Base-by-base conservation (phyloP, 35 echinoderm and acorn worm species). In the Apostichopus japonicus region DNA sequence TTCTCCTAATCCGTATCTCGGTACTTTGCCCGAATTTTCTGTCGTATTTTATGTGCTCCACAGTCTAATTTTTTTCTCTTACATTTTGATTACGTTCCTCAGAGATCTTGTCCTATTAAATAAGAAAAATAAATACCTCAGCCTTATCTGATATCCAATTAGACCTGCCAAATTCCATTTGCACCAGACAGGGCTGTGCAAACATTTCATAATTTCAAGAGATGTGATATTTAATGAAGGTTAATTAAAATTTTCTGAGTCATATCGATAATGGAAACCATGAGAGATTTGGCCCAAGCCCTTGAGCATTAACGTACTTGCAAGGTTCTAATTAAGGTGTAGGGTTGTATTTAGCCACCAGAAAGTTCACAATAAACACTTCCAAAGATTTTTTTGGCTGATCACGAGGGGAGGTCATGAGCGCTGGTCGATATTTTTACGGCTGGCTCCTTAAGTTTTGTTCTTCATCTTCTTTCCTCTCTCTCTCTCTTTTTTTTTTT, bases 201-300 rank as follows among this genome's bases (percentile, higher is more conserved):
- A 89, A 89, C 86, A 89, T 89, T 89, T 89, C 86, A 89, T 89
- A 89, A 89, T 89, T 89, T 89, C 86, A 73, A 89, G 86, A 89
- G 86, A 89, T 89, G 86, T 89, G 86, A 89, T 89, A 89, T 89
- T 89, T 89, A 89, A 89, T 89, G 86, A 89, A 89, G 86, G 86
- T 89, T 89, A 89, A 89, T 89, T 89, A 89, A 89, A 89, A 89
- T 89, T 89, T 89, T 89, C 86, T 89, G 86, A 89, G 86, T 89
- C 86, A 89, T 89, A 73, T 89, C 63, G 86, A 89, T 89, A 89
- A 89, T 89, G 67, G 86, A 89, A 89, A 89, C 86, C 86, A 72
- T 53, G 59, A 89, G 86, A 89, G 86, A 89, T 51, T 89, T 89
- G 86, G 86, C 23, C 62, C 44, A 63, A 89, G 86, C 86, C 86